Base-by-base conservation (phyloP, 2,113 vertebrate genomes). In the Dascyllus trimaculatus region DNA sequence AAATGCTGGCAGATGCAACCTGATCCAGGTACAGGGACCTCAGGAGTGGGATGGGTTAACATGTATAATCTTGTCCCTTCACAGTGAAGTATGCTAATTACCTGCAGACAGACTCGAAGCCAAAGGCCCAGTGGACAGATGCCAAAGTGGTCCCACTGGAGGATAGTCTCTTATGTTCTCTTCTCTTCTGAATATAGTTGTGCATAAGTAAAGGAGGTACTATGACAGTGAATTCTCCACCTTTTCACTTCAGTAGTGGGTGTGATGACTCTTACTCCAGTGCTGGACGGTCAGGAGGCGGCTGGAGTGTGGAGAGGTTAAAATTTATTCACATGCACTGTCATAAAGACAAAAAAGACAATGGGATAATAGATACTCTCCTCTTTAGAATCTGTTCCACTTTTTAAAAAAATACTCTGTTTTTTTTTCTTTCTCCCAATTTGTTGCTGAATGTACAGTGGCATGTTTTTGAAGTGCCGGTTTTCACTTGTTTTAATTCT, bases 61-160 rank as follows among this genome's bases (percentile, higher is more conserved):
- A 54, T 65, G 38, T 48, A 49, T 59, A 58, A 11, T 48, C 52
- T 14, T 45, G 26, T 65, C 18, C 1, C 76, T 59, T 57, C 52
- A 56, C 64, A 57, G 49, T 71, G 22, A 21, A 46, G 48, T 49
- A 79, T 79, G 43, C 46, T 72, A 81, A 85, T 71, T 78, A 82
- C 63, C 54, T 60, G 71, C 73, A 82, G 60, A 82, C 29, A 38
- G 68, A 74, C 83, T 63, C 11, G 26, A 18, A 71, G 75, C 83
- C 75, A 49, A 45, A 72, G 38, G 64, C 52, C 29, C 45, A 32
- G 52, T 38, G 32, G 46, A 81, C 52, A 56, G 38, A 57, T 61
- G 75, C 71, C 60, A 84, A 67, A 45, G 26, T 46, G 49, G 24
- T 45, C 65, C 11, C 7, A 35, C 9, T 62, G 1, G 11, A 75